Conservation (phyloP, 2,888 invertebrate species). For the Blastobasis lacticolella region DNA sequence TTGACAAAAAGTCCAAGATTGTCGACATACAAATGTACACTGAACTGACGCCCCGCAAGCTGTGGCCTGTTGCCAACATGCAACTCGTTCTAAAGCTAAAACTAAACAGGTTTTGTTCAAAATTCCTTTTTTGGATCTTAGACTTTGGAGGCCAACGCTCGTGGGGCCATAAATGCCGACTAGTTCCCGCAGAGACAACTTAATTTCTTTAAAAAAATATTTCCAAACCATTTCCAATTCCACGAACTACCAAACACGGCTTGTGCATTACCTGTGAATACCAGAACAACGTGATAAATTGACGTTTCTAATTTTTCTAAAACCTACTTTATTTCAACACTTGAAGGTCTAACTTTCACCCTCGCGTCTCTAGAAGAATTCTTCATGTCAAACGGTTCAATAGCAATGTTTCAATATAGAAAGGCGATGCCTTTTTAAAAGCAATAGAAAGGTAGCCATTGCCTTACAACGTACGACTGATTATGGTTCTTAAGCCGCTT, state of each 20-base stretch:
- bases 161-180: conserved; percentile 12
- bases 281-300: conserved; percentile 25
- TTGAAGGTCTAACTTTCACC: no score
- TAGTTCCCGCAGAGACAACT: conserved; percentile 45
- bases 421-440: conserved; percentile 16
- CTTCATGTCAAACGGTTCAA: conserved; percentile 40
- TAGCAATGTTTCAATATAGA: conserved; percentile 48
- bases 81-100: no score
- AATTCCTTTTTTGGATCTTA: no score
- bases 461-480: no score
- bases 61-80: no score
- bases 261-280: conserved; percentile 42
- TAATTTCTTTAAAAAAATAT: conserved; percentile 42
- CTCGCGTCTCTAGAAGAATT: no score
- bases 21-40: no score
- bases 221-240: conserved; percentile 48
- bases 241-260: conserved; percentile 50
- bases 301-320: background rate
- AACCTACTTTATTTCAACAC: no score
- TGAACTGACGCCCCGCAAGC: no score
- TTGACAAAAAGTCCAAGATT: no score
- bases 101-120: no score
- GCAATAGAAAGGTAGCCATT: background rate
- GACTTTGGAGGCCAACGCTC: conserved; percentile 12
- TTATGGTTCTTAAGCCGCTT: no score